Evolutionary conservation across 2,113 vertebrate genomes (phyloP).

Genomic region (Leiothrix lutea): DNA sequence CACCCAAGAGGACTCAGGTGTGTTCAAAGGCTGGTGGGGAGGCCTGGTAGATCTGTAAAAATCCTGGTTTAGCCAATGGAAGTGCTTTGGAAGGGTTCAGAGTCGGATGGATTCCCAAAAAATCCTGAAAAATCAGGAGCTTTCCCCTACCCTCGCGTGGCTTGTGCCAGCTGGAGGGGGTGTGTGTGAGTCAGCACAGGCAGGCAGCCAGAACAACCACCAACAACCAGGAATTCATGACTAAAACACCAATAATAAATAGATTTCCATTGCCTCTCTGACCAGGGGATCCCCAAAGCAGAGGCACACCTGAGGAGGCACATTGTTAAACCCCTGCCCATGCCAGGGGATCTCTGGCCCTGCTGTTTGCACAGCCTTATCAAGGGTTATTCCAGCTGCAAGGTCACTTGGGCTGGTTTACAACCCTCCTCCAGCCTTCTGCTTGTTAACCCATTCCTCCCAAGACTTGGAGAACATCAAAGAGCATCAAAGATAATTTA

Average conservation of each 20-base stretch:
- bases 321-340: neutral
- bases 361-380: neutral
- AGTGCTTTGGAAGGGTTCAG: neutral
- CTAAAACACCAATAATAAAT: neutral
- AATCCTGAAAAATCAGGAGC: too few relatives aligned
- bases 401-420: neutral
- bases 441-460: neutral
- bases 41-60: neutral
- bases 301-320: neutral
- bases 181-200: neutral
- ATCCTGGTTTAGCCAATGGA: neutral
- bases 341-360: neutral
- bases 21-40: neutral
- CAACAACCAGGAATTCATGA: neutral
- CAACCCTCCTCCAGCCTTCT: neutral
- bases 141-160: accelerated
- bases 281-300: neutral
- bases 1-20: neutral
- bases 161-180: neutral
- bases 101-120: neutral
- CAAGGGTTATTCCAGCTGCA: neutral
- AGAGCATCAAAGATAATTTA: neutral
- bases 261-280: neutral
- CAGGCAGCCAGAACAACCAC: neutral
- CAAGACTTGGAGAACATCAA: neutral